Percentiles rank a stretch among this genome's conserved stretches.
These are phyloP conservation scores for Osedax frankpressi DNA, from an alignment of 2,888 invertebrate genomes.

Conservation along the genomic window DNA sequence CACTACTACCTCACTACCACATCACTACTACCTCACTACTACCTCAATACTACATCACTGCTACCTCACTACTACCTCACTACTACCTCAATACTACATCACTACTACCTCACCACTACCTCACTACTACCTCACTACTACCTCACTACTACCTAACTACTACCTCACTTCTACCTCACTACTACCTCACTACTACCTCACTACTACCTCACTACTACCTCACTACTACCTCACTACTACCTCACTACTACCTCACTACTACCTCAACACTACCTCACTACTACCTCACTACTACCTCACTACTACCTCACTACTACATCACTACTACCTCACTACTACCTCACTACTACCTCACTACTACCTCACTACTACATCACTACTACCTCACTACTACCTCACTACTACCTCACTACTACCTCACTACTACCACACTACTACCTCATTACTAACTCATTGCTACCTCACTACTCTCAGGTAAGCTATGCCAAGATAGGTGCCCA, in stretches of 20 bases:
- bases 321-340: not conserved
- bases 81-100: not conserved
- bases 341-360: not conserved
- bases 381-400: not conserved
- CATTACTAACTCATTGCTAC: not conserved
- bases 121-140: not conserved
- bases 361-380: not conserved
- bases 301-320: not conserved
- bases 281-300: not conserved
- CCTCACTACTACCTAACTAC: not conserved
- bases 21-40: not conserved
- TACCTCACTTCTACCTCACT: not conserved
- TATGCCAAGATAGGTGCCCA: conserved; percentile 22
- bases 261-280: not conserved
- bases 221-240: not conserved
- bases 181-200: not conserved
- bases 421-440: not conserved
- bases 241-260: not conserved
- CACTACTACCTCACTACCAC: not conserved
- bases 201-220: not conserved
- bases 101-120: not conserved
- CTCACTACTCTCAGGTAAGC: conserved; percentile 13
- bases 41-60: not conserved
- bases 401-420: not conserved
- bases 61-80: not conserved